Conservation (phyloP, 2,888 invertebrate species). For the Stegophylla sp. region DNA sequence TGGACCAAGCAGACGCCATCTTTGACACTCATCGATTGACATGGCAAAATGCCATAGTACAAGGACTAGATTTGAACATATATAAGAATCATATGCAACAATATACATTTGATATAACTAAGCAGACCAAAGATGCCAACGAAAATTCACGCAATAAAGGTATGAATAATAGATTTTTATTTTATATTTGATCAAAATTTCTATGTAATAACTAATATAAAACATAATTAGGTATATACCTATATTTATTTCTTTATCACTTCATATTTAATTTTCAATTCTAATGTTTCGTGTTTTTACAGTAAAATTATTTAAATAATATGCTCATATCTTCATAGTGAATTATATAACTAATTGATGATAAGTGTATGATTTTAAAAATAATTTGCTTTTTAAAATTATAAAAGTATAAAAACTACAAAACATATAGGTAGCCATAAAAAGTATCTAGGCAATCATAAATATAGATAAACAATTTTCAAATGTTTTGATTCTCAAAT, state of each 20-base stretch:
- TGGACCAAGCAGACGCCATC: slow-evolving; percentile 11
- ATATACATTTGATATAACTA: not conserved
- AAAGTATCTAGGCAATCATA: too few relatives aligned
- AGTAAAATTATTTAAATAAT: not conserved
- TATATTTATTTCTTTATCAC: not conserved
- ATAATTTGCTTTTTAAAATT: too few relatives aligned
- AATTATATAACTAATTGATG: too few relatives aligned
- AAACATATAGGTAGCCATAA: too few relatives aligned
- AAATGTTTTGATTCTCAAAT: too few relatives aligned
- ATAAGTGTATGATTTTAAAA: too few relatives aligned
- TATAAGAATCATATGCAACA: slow-evolving; percentile 8
- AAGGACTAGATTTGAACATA: slow-evolving; percentile 7
- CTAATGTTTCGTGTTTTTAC: not conserved
- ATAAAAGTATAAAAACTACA: too few relatives aligned
- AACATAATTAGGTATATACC: not conserved
- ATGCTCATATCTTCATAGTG: not conserved
- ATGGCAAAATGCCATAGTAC: slow-evolving; percentile 20
- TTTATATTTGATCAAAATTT: not conserved
- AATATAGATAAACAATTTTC: too few relatives aligned
- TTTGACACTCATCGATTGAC: slow-evolving; percentile 28
- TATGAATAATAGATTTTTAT: not conserved
- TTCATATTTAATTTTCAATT: not conserved
- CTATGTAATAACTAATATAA: not conserved
- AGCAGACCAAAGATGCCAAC: not conserved
- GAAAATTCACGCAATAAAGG: not conserved